Percentiles rank a stretch among this genome's conserved stretches.
These are phyloP conservation scores for Leptobrachium leishanense DNA, from an alignment of 2,113 vertebrate genomes.

Conservation along the genomic window DNA sequence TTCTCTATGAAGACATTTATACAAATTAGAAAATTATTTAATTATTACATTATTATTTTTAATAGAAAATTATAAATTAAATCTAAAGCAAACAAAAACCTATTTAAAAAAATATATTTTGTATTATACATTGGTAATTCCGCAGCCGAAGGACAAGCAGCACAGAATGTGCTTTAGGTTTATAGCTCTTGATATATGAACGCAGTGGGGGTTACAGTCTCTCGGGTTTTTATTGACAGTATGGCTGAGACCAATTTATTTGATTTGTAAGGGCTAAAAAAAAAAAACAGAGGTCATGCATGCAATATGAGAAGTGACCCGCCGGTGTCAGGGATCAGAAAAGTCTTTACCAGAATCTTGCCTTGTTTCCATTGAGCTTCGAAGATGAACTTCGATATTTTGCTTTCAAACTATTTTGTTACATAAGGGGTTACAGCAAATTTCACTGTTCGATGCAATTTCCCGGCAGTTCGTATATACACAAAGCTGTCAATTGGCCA, in stretches of 20 bases:
- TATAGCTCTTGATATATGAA: conserved; percentile 23
- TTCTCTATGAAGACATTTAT: no score
- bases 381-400: not conserved
- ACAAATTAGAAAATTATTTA: no score
- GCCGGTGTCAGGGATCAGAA: conserved; percentile 21
- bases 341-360: conserved; percentile 15
- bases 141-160: conserved; percentile 21
- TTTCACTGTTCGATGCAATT: no score
- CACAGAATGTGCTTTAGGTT: conserved; percentile 22
- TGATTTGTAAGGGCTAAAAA: conserved; percentile 34
- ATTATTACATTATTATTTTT: no score
- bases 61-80: not conserved
- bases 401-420: not conserved
- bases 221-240: conserved; percentile 42
- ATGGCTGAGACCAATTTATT: conserved; percentile 42
- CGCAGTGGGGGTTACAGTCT: conserved; percentile 8
- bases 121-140: conserved; percentile 1
- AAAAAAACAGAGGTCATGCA: conserved; percentile 6
- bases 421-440: no score
- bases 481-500: no score
- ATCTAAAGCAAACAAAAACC: not conserved
- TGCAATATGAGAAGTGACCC: conserved; percentile 33
- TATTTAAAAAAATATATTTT: not conserved
- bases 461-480: no score
- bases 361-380: not conserved